phyloP scores from a whole-genome alignment of 2,113 vertebrate species.

The Rafetus swinhoei region DNA sequence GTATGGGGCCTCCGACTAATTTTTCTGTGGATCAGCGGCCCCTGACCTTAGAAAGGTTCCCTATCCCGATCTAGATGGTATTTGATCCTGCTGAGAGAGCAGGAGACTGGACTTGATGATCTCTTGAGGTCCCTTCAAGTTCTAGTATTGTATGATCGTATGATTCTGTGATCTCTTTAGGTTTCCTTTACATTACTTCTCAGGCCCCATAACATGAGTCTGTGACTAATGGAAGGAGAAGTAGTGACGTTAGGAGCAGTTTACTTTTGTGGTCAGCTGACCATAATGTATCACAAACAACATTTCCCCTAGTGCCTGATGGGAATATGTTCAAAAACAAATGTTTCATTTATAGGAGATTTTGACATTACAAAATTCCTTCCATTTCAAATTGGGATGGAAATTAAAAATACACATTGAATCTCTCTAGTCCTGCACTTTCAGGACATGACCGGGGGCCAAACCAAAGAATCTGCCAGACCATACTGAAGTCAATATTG shows the following conservation, averaged over 20 bases:
- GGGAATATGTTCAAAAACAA: neutral
- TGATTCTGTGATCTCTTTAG: neutral
- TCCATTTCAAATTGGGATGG: neutral
- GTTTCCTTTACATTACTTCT: neutral
- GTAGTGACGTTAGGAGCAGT: neutral
- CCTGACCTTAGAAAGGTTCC: too few species aligned
- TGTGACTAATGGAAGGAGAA: neutral
- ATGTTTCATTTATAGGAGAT: neutral
- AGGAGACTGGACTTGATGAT: too few species aligned
- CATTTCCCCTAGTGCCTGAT: neutral
- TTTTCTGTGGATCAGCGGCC: too few species aligned
- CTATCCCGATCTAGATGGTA: too few species aligned
- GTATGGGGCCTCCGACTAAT: too few species aligned
- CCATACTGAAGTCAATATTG: too few species aligned
- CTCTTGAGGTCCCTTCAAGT: too few species aligned
- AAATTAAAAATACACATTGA: neutral
- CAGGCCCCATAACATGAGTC: neutral
- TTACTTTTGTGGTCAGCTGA: neutral
- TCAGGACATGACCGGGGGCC: too few species aligned
- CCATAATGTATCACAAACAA: neutral
- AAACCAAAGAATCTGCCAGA: too few species aligned
- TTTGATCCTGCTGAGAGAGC: too few species aligned
- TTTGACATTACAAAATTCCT: neutral
- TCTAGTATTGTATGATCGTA: too few species aligned
- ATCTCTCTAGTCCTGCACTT: too few species aligned